A percentile compares a stretch with the other conserved stretches of the same genome.
phyloP scores from a whole-genome alignment of 1,140 invertebrate genomes.

The Penaeus indicus region DNA sequence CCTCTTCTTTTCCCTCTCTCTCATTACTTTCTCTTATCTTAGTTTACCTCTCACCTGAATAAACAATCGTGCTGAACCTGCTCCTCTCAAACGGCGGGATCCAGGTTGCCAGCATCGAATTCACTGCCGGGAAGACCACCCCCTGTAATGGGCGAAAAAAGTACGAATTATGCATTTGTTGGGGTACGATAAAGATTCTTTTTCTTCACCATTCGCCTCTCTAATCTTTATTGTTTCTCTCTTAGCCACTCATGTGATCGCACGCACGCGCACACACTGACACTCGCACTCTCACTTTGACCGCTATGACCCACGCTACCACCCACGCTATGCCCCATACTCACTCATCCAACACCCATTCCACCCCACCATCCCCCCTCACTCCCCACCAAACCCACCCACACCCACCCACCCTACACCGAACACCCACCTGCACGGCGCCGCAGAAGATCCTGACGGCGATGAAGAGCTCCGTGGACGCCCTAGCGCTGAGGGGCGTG shows the following conservation, averaged over 20 bases:
- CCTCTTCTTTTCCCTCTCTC: background rate
- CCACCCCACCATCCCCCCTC: background rate
- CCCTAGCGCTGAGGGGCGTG: conserved; percentile 80
- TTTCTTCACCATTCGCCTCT: background rate
- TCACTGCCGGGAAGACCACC: conserved; percentile 52
- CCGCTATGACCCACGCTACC: background rate
- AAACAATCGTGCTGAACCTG: conserved; percentile 49
- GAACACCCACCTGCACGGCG: conserved; percentile 53
- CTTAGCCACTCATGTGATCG: background rate
- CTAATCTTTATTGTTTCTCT: background rate
- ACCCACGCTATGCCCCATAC: background rate
- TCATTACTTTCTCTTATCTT: background rate
- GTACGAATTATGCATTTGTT: background rate
- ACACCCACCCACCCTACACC: background rate
- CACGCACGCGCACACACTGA: conserved; percentile 7
- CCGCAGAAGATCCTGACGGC: conserved; percentile 55
- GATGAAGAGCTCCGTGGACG: conserved; percentile 47
- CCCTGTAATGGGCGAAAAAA: conserved; percentile 15
- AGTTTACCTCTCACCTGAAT: conserved; percentile 32
- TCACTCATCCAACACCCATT: too few species aligned
- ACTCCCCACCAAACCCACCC: background rate
- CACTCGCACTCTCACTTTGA: too few species aligned
- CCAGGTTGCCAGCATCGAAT: conserved; percentile 55
- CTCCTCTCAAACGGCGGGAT: conserved; percentile 46
- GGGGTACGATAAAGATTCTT: too few species aligned